Conservation (phyloP, 2,113 vertebrate species). For the Barbus barbus region DNA sequence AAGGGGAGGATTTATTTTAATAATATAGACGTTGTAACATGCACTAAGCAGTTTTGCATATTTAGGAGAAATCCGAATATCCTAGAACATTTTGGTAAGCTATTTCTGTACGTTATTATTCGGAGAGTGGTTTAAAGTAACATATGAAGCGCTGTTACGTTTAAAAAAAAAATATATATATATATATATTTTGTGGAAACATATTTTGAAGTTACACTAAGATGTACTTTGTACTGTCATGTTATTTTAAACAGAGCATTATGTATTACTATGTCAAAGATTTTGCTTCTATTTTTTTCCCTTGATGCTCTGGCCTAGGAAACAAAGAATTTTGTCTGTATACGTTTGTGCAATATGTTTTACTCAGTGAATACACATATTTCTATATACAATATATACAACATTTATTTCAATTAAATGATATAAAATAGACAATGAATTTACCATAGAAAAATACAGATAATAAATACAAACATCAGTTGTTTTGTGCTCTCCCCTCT, state of each 20-base stretch:
- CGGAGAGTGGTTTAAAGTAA: conserved; percentile 22
- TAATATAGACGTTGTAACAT: conserved; percentile 27
- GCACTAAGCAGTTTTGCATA: conserved; percentile 31
- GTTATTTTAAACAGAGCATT: conserved; percentile 58
- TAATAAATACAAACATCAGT: conserved; percentile 82
- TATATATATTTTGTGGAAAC: no score
- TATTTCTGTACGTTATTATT: conserved; percentile 10
- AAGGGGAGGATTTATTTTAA: background rate
- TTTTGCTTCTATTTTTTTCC: conserved; percentile 63
- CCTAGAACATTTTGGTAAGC: conserved; percentile 6
- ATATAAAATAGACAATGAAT: conserved; percentile 84
- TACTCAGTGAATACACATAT: conserved; percentile 53
- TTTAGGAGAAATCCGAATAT: background rate
- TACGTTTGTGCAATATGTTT: background rate
- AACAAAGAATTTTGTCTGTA: conserved; percentile 57
- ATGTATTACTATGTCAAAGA: conserved; percentile 63
- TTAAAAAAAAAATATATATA: no score
- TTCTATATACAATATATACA: conserved; percentile 84
- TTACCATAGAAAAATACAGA: conserved; percentile 84
- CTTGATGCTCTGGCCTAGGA: conserved; percentile 49
- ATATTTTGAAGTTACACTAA: conserved; percentile 30
- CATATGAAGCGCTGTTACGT: background rate
- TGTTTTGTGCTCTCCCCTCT: conserved; percentile 67
- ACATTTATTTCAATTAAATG: conserved; percentile 83
- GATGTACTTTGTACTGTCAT: conserved; percentile 39